These are phyloP conservation scores for Spongilla lacustris DNA, from an alignment of 37 sponge, comb jelly and placozoan genomes.

Conservation along the genomic window DNA sequence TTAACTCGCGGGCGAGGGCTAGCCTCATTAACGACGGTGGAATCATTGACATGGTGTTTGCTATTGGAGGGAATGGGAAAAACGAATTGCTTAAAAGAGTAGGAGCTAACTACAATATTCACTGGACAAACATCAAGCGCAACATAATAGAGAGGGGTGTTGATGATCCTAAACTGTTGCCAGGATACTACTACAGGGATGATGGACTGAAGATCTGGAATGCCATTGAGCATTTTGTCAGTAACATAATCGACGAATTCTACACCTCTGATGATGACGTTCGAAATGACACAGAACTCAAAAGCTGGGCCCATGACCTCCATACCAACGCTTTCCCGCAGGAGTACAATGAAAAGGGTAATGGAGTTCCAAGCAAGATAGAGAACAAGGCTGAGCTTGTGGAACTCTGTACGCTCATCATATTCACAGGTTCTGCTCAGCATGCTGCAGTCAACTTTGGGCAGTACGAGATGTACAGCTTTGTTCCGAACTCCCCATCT, in stretches of 20 bases:
- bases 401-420: conserved; percentile 59
- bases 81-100: conserved; percentile 11
- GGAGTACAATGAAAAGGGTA: neutral
- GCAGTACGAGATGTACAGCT: conserved; percentile 58
- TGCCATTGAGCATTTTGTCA: conserved; percentile 43
- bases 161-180: conserved; percentile 59
- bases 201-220: conserved; percentile 76
- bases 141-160: conserved; percentile 62
- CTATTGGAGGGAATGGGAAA: conserved; percentile 55
- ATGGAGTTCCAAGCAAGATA: conserved; percentile 59
- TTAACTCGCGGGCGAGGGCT: conserved; percentile 55
- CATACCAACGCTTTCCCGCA: conserved; percentile 29
- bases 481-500: conserved; percentile 60
- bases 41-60: conserved; percentile 38
- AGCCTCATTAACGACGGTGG: conserved; percentile 40
- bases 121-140: conserved; percentile 24
- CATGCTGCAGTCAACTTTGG: conserved; percentile 80
- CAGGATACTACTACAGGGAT: conserved; percentile 78
- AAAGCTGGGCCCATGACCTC: conserved; percentile 47
- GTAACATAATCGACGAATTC: conserved; percentile 38
- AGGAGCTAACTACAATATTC: conserved; percentile 10
- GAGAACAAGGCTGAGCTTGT: conserved; percentile 46
- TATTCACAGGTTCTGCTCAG: conserved; percentile 68
- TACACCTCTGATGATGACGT: conserved; percentile 63
- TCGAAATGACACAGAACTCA: conserved; percentile 47